Evolutionary conservation across 2,888 invertebrate species (phyloP), one percentile per base, ranked within the genome.

Genomic region (Heteromyza rotundicornis): DNA sequence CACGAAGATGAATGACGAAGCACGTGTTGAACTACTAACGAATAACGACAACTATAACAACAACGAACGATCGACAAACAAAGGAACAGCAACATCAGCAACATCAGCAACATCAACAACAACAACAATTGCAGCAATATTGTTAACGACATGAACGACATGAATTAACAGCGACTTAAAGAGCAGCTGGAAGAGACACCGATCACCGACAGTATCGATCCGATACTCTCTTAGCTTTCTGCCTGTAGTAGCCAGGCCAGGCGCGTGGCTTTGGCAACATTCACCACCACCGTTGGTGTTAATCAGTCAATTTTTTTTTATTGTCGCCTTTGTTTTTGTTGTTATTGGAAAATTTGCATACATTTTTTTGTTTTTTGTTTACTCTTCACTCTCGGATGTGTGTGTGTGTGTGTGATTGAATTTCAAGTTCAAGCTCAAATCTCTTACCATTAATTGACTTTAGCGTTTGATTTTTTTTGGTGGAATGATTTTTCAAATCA

Each of bases 381-480:
- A 8, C n/a, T n/a, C 10, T 40, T 40, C 16, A 40, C 3, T 40
- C n/a, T 7, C 3, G 16, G 10, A 14, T 40, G 7, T 40, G 7
- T 40, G 8, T n/a, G 32, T 12, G 5, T 32, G 7, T 10, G 40
- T 40, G 3, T 23, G 27, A 16, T 35, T 22, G 50, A 49, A 22
- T 57, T 57, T 57, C 57, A 57, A 57, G 57, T 57, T 57, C 49
- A 49, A 47, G 57, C 57, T 57, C 47, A 19, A 12, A 5, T 47
- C 47, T 47, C 19, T 14, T 47, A 5, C 19, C 14, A 7, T 19
- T 47, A 47, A 47, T 47, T 47, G 47, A 47, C 20, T 47, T 47
- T 47, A 40, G 40, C 10, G 3, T 22, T 40, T 44, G 22, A 12
- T 47, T 22, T 40, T 44, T 40, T 22, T 24, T 40, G 10, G 1